Evolutionary conservation across 2,797 vertebrate genomes (phyloP), one percentile per base, ranked within the genome.

Genomic region (Coregonus ussuriensis): DNA sequence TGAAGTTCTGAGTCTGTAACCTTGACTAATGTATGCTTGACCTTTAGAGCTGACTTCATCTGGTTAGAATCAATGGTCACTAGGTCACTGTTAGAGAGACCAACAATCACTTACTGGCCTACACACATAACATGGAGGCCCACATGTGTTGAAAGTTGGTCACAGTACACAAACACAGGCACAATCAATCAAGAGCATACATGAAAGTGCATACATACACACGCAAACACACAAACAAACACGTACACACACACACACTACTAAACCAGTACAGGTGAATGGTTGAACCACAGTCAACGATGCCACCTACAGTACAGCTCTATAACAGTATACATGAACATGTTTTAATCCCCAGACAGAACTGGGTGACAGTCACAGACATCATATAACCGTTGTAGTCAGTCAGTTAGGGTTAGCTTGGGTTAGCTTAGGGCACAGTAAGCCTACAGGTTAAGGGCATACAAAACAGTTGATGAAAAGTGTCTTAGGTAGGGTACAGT

Each of bases 251-350:
- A 16, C 74, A 53, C 72, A 80, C 0, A 52, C 18, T 31, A n/a
- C 15, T 63, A 71, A 31, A 79, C 71, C 5, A 11, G 37, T 56
- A 71, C 70, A 74, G 3, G 0, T 31, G 66, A 56, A 59, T 79
- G 75, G 70, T 71, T 74, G 74, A 86, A 77, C 83, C 72, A 78
- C 73, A 89, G 88, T 85, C 84, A 82, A 4, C 82, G 88, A 86
- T 89, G 91, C 89, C 91, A 90, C 90, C 91, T 91, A 89, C 88
- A 89, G 91, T 88, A 87, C 80, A 71, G 18, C n/a, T 15, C 11
- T 68, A 14, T 37, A 33, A 37, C 41, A n/a, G 75, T 16, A n/a
- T 54, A 13, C 1, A 37, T 18, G 25, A 31, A 66, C 56, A 59
- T 59, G 6, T 29, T 66, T 56, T 6, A 35, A 66, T 29, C 63